Conservation (phyloP, 2,888 invertebrate genomes). For the Ligdia adustata region DNA sequence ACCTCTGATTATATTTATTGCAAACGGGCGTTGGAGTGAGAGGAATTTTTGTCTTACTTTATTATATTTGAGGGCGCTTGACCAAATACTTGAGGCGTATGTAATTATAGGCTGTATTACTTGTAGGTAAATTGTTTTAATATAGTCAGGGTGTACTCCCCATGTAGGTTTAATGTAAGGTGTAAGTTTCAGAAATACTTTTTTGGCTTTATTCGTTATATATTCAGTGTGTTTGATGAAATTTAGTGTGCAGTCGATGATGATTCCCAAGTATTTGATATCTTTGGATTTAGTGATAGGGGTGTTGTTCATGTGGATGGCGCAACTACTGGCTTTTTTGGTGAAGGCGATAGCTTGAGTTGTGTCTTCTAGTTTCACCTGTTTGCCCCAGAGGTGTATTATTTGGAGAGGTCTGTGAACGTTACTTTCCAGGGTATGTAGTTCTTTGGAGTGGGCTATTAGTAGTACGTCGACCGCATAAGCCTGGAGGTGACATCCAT, state of each 20-base stretch:
- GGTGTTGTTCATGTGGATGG: not conserved
- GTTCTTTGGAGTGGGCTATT: not conserved
- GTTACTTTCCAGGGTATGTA: not conserved
- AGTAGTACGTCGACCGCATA: conserved; percentile 35
- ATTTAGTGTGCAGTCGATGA: not conserved
- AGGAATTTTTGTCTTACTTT: too few species aligned
- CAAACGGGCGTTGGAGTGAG: too few species aligned
- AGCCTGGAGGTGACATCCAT: conserved; percentile 17
- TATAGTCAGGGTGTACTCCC: too few species aligned
- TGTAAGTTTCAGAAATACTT: too few species aligned
- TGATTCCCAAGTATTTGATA: not conserved
- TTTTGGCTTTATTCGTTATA: not conserved
- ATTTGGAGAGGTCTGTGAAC: not conserved
- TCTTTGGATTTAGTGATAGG: not conserved
- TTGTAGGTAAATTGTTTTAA: too few species aligned
- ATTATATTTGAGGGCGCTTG: too few species aligned
- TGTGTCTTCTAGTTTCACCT: not conserved
- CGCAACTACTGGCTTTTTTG: not conserved
- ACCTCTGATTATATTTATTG: too few species aligned
- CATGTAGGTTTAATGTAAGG: too few species aligned
- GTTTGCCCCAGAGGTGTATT: not conserved
- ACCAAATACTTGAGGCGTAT: too few species aligned
- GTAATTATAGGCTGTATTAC: too few species aligned
- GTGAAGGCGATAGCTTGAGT: not conserved
- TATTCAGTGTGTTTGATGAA: not conserved